phyloP scores from a whole-genome alignment of 2,113 vertebrate species.

The Rhipidura dahli region DNA sequence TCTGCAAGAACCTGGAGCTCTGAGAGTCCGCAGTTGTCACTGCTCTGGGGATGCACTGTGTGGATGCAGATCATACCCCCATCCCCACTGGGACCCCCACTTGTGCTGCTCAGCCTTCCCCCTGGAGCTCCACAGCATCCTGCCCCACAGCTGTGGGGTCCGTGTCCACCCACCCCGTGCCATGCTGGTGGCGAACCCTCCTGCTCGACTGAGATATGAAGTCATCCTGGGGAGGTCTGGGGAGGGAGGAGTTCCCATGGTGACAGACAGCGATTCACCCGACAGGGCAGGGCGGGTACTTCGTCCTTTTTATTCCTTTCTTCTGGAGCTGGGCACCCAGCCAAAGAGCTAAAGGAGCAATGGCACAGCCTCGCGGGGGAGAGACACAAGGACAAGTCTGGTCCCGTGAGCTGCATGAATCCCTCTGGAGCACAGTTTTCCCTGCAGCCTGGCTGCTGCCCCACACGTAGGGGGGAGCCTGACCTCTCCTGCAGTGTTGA shows the following conservation, averaged over 20 bases:
- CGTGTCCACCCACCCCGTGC: neutral
- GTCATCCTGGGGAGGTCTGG: constrained; percentile 21
- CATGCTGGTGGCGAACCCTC: neutral
- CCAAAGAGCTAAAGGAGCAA: constrained; percentile 50
- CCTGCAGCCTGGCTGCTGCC: neutral
- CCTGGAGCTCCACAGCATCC: neutral
- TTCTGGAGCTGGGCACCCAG: constrained; percentile 19
- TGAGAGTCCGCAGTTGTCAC: rapidly evolving
- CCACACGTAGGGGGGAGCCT: neutral
- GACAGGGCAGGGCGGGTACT: constrained; percentile 29
- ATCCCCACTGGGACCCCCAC: neutral
- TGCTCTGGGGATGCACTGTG: neutral
- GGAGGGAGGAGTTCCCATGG: constrained; percentile 53
- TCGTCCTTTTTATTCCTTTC: constrained; percentile 38
- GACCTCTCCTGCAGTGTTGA: neutral
- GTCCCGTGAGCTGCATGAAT: neutral
- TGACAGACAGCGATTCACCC: constrained; percentile 56
- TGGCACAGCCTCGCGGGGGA: neutral
- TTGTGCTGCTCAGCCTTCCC: neutral
- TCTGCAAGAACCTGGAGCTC: neutral
- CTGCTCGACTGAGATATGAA: neutral
- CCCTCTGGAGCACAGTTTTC: neutral
- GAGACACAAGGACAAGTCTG: constrained; percentile 18
- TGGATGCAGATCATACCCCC: neutral
- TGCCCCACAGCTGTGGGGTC: neutral